phyloP scores from a whole-genome alignment of 1,140 invertebrate species.

The Eurosta solidaginis region DNA sequence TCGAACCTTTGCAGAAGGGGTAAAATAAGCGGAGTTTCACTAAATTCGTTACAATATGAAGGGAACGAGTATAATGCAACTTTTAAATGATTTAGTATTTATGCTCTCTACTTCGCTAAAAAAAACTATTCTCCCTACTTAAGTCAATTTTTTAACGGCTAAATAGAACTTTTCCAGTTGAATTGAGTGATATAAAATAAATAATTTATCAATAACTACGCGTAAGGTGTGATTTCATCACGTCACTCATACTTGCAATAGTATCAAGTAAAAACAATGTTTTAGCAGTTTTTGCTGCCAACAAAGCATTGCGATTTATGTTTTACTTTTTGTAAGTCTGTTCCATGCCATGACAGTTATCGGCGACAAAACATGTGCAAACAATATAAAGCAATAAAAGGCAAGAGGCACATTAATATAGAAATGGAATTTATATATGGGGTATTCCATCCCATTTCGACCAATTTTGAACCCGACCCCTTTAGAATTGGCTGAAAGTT shows the following conservation, averaged over 20 bases:
- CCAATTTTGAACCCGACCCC: no score
- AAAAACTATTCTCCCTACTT: no score
- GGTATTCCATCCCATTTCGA: no score
- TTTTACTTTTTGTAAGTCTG: background rate
- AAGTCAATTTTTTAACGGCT: no score
- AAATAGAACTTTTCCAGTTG: background rate
- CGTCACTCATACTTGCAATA: background rate
- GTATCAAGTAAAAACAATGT: background rate
- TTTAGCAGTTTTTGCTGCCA: background rate
- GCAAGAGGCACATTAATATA: background rate
- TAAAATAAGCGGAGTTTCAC: no score
- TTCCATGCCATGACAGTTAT: background rate
- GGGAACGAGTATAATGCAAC: no score
- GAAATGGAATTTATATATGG: background rate
- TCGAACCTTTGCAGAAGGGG: no score
- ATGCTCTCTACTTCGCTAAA: no score
- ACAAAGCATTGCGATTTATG: background rate
- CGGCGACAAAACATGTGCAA: slow-evolving; percentile 11
- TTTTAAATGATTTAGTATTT: no score
- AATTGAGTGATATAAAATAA: background rate
- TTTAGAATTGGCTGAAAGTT: no score
- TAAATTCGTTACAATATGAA: no score
- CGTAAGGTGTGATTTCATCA: slow-evolving; percentile 26
- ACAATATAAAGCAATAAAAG: background rate
- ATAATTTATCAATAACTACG: slow-evolving; percentile 8